Evolutionary conservation across 2,888 invertebrate species (phyloP).

Genomic region (Eilema caniola): DNA sequence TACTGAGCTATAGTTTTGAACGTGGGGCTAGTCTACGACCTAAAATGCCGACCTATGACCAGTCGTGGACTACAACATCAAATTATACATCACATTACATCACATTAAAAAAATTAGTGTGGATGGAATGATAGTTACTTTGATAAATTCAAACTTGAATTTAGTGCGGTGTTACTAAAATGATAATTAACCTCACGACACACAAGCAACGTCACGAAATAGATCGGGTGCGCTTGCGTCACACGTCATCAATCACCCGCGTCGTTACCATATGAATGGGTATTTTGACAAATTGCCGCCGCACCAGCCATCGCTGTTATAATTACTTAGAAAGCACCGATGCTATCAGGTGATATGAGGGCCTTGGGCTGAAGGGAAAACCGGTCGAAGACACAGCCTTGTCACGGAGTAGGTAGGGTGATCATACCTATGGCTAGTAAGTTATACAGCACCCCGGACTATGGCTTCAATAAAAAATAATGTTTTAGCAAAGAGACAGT

Average conservation of each 20-base stretch:
- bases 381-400: not conserved
- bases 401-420: not conserved
- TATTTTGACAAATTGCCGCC: conserved; percentile 49
- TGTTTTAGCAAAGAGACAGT: no score
- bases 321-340: conserved; percentile 48
- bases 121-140: no score
- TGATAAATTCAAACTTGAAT: not conserved
- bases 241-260: conserved; percentile 38
- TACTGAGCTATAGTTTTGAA: no score
- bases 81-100: no score
- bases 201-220: conserved; percentile 24
- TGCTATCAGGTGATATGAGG: conserved; percentile 40
- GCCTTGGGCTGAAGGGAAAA: conserved; percentile 9
- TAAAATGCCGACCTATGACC: no score
- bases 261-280: conserved; percentile 45
- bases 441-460: no score
- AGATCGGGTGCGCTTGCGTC: conserved; percentile 35
- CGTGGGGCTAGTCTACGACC: no score
- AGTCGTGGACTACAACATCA: no score
- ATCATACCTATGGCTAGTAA: no score
- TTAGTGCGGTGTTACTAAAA: not conserved
- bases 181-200: not conserved
- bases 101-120: no score
- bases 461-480: no score
- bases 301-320: conserved; percentile 40